phyloP scores from a whole-genome alignment of 1,140 invertebrate genomes.

The Anastatus disparis region DNA sequence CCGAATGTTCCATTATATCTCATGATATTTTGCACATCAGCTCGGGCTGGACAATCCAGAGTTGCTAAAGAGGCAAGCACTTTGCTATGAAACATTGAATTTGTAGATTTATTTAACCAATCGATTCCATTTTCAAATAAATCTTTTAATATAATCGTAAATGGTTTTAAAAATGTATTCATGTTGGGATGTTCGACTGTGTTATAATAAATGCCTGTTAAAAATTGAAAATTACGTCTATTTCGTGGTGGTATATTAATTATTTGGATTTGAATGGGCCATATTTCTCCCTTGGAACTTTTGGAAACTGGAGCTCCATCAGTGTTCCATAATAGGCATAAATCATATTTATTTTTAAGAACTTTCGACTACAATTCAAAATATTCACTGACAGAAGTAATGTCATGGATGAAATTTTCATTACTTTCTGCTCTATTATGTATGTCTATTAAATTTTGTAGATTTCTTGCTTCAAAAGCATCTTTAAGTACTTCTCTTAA shows the following conservation, averaged over 20 bases:
- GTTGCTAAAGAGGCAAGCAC: conserved; percentile 8
- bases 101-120: neutral
- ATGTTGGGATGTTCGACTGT: conserved; percentile 17
- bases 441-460: conserved; percentile 20
- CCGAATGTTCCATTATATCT: conserved; percentile 3
- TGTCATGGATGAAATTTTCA: conserved; percentile 25
- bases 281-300: conserved; percentile 37
- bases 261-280: conserved; percentile 25
- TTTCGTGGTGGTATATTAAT: conserved; percentile 17
- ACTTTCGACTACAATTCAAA: conserved; percentile 19
- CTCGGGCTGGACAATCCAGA: conserved; percentile 1
- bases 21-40: conserved; percentile 4
- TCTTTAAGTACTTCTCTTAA: conserved; percentile 21
- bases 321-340: conserved; percentile 37
- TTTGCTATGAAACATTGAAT: neutral
- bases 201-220: conserved; percentile 22
- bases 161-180: conserved; percentile 30
- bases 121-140: neutral
- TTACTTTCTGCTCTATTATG: neutral
- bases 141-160: conserved; percentile 1
- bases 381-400: conserved; percentile 28
- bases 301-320: conserved; percentile 33
- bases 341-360: conserved; percentile 10
- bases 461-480: conserved; percentile 29
- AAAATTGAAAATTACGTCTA: conserved; percentile 28